These are phyloP conservation scores for Glossosoma conforme DNA, from an alignment of 1,140 invertebrate genomes.

Conservation along the genomic window DNA sequence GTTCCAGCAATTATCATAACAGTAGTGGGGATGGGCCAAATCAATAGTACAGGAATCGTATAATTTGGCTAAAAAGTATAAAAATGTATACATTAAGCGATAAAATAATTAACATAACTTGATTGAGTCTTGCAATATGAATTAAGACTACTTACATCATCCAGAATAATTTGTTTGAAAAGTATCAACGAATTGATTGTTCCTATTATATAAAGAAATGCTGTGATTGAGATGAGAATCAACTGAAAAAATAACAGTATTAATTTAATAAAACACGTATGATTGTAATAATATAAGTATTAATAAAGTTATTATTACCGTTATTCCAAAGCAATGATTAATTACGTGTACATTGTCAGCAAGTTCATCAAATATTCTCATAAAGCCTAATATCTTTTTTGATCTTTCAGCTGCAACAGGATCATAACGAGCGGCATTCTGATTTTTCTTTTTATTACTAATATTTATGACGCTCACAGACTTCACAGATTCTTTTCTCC, in stretches of 20 bases:
- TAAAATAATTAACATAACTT: conserved; percentile 3
- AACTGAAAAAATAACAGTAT: conserved; percentile 11
- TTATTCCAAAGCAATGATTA: background rate
- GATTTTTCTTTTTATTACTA: too few species aligned
- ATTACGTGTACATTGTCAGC: background rate
- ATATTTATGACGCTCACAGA: too few species aligned
- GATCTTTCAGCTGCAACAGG: background rate
- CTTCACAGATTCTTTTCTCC: too few species aligned
- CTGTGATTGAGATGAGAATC: conserved; percentile 8
- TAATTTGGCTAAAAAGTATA: conserved; percentile 16
- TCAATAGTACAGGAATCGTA: conserved; percentile 2
- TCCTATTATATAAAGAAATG: conserved; percentile 10
- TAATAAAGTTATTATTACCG: background rate
- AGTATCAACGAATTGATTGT: conserved; percentile 14
- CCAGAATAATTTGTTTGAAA: conserved; percentile 1
- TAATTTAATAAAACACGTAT: background rate
- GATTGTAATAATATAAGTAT: background rate
- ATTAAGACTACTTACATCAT: conserved; percentile 10
- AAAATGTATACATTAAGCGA: background rate
- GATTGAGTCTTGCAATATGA: background rate
- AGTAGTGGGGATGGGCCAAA: conserved; percentile 14
- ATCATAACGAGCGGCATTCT: too few species aligned
- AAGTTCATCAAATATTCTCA: background rate
- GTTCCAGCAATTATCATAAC: conserved; percentile 8
- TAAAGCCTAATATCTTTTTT: background rate